Percentiles rank a stretch among this genome's conserved stretches.
These are phyloP conservation scores for Xanthorhoe spadicearia DNA, from an alignment of 2,888 invertebrate species.

Conservation along the genomic window DNA sequence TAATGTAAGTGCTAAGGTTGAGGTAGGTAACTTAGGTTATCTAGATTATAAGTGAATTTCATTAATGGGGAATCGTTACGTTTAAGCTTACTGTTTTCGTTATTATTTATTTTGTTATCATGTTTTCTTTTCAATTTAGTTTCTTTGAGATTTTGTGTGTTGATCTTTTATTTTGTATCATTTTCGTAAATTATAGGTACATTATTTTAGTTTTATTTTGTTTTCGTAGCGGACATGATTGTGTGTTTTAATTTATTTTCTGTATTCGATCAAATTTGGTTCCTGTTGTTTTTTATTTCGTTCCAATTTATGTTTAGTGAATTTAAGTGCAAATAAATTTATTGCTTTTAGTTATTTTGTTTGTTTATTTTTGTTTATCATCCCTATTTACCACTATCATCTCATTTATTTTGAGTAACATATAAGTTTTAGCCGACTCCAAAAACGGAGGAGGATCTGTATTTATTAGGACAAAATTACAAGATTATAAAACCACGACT, in stretches of 20 bases:
- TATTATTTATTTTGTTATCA: constrained; percentile 80
- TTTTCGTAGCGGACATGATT: constrained; percentile 55
- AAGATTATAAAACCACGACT: too few relatives aligned
- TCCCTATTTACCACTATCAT: not conserved
- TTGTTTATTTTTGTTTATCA: constrained; percentile 56
- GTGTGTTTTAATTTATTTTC: constrained; percentile 55
- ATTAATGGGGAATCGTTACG: constrained; percentile 82
- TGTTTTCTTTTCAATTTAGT: constrained; percentile 68
- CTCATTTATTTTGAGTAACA: not conserved
- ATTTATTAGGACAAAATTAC: too few relatives aligned
- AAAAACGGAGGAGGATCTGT: too few relatives aligned
- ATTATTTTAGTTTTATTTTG: constrained; percentile 55
- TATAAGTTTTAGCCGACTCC: too few relatives aligned
- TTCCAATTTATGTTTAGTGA: constrained; percentile 77
- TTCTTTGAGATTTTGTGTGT: constrained; percentile 68
- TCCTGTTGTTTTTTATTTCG: constrained; percentile 85
- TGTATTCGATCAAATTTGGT: constrained; percentile 65
- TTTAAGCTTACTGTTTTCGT: constrained; percentile 80
- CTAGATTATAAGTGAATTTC: constrained; percentile 48
- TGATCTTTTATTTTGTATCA: constrained; percentile 49
- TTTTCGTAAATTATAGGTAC: constrained; percentile 42
- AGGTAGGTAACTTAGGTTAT: constrained; percentile 21
- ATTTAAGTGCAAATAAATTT: constrained; percentile 80
- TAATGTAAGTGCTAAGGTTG: constrained; percentile 41
- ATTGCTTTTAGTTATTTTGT: constrained; percentile 75